These are phyloP conservation scores for Ginglymostoma cirratum DNA, from an alignment of 2,113 vertebrate species.

Conservation along the genomic window DNA sequence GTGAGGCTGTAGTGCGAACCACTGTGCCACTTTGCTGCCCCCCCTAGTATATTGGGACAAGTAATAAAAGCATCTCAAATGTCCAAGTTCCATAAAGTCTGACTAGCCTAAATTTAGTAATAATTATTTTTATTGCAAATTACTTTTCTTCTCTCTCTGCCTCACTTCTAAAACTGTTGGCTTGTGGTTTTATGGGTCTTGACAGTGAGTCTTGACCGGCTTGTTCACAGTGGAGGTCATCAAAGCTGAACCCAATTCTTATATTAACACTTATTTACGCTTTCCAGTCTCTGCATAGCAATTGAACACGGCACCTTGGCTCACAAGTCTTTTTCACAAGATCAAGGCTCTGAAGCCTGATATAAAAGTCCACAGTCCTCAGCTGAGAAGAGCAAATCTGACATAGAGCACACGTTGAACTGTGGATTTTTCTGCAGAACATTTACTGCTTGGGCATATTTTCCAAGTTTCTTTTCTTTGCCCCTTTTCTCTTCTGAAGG, in stretches of 20 bases:
- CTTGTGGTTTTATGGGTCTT: background rate
- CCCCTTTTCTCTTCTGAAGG: background rate
- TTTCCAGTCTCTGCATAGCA: background rate
- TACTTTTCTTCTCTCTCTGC: background rate
- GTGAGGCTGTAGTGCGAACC: too few species aligned
- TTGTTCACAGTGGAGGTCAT: background rate
- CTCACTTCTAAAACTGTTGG: background rate
- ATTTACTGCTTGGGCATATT: background rate
- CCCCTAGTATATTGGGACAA: background rate
- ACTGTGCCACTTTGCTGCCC: too few species aligned
- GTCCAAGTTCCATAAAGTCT: background rate
- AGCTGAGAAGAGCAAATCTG: background rate
- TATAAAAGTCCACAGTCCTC: background rate
- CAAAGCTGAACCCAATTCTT: background rate
- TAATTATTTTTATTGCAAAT: background rate
- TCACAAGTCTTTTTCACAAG: background rate
- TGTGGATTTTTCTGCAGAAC: background rate
- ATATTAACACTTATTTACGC: background rate
- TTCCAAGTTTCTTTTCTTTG: background rate
- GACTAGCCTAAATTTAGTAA: background rate
- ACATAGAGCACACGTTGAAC: background rate
- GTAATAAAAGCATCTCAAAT: background rate
- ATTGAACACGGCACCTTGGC: background rate
- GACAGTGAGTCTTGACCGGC: background rate
- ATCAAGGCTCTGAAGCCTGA: background rate